Evolutionary conservation across 1,140 invertebrate species (phyloP), one percentile per base, ranked within the genome.

Genomic region (Drosophila nigrodunni): DNA sequence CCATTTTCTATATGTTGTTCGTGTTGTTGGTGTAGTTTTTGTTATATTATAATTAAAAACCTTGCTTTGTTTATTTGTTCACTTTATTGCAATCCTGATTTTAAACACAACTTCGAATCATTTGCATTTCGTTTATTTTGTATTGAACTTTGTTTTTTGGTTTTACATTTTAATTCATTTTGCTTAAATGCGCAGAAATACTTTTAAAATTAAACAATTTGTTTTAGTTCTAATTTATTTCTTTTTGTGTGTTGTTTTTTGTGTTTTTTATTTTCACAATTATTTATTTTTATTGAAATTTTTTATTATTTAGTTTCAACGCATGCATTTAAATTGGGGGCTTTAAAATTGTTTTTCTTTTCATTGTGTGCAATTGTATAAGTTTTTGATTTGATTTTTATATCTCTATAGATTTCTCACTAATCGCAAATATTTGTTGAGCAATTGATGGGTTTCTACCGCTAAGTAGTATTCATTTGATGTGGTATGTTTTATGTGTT

Each of bases 181-280:
- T 88, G 83, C 75, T 80, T 90, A 90, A 89, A 89, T 90, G 86
- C 86, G 86, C 81, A 82, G 86, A 90, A 90, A 90, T 90, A 90
- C 81, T 86, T 86, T 90, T 80, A 72, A 81, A 90, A 89, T 74
- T 88, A 85, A 89, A 90, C 74, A 72, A 76, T 89, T 88, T 76
- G 59, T 65, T 71, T 73, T 69, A 73, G 47, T 43, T 65, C 18
- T 52, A 66, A 58, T 60, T 73, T 64, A 70, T 60, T 57, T 60
- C 50, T 37, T 72, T 72, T 77, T 67, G 69, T 41, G 30, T 74
- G 68, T 73, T 30, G 50, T 61, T 69, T 62, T 61, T 41, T 37
- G 66, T 43, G 15, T 15, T 65, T 82, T 82, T 35, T 50, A 60
- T 74, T 77, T 78, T 79, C 65, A 69, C 71, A 76, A 78, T 78